Evolutionary conservation across 2,888 invertebrate genomes (phyloP), one percentile per base, ranked within the genome.

Genomic region (Elgonia sp.): DNA sequence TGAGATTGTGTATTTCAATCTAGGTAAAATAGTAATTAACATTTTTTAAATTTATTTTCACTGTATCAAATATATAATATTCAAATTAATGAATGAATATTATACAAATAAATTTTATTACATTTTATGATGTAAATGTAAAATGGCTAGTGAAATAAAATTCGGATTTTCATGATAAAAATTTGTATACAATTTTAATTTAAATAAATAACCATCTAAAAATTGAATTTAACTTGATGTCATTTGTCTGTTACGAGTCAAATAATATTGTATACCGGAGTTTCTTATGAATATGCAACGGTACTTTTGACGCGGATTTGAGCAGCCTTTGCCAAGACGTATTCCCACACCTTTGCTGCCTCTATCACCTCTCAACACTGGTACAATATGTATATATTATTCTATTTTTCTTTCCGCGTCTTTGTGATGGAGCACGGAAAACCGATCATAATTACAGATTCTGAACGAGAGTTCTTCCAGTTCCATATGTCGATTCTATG

Each of bases 381-480:
- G 21, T 42, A 42, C 53, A 77, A 65, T 77, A 39, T 50, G 50
- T 29, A 55, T 46, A 20, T 39, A 63, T 65, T 65, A 65, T 65
- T 39, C 53, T 16, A 37, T 65, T 77, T 77, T 77, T 77, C 63
- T 77, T 65, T 77, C 65, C 40, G 37, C 65, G 76, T 65, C 76
- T 77, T 53, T 77, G 76, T 65, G 76, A 77, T 77, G 53, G 65
- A 29, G 20, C 46, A 20, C 39, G n/a, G 76, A 77, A 75, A 77
- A 77, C 76, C 55, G 76, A 65, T 76, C 76, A 77, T 77, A 77
- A 77, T 77, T 65, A 77, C 46, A 77, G 53, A 53, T 77, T 39
- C 37, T 55, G 69, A 40, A 53, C 14, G 60, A 21, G 46, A 62
- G 16, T 65, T 65, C 76, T 53, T 65, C 21, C 29, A 65, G 40